Percentiles rank a stretch among this genome's conserved stretches.
Conservation (phyloP, 2,888 invertebrate species). For the Mimachlamys varia region DNA sequence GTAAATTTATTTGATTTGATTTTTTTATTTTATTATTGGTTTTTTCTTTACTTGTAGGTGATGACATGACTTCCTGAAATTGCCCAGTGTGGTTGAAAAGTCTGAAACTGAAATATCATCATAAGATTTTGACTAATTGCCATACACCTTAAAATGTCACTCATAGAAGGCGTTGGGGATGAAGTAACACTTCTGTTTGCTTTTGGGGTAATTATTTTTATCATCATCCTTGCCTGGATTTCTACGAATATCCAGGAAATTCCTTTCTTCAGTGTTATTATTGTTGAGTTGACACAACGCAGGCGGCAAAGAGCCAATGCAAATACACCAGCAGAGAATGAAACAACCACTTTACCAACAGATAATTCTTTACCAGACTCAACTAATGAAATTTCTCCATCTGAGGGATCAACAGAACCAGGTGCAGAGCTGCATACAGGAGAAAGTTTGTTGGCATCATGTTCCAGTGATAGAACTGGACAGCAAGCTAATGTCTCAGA, state of each 20-base stretch:
- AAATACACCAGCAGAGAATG: background rate
- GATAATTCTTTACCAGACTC: background rate
- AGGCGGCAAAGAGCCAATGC: constrained; percentile 41
- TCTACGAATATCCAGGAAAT: constrained; percentile 89
- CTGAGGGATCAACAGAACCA: background rate
- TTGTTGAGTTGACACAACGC: constrained; percentile 70
- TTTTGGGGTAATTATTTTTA: constrained; percentile 83
- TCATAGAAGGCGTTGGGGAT: constrained; percentile 92
- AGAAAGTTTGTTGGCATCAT: background rate
- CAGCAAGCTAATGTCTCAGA: background rate
- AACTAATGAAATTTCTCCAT: background rate
- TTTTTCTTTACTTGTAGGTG: background rate
- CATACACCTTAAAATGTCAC: constrained; percentile 78
- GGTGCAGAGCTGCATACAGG: background rate
- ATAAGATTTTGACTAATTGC: background rate
- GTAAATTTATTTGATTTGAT: too few species aligned
- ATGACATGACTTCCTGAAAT: background rate
- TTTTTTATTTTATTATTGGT: background rate
- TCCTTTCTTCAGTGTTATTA: constrained; percentile 81
- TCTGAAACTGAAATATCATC: background rate
- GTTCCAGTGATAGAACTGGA: background rate
- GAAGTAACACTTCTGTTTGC: constrained; percentile 90
- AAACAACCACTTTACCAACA: background rate
- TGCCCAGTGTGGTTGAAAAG: background rate
- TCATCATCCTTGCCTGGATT: constrained; percentile 88